Conservation (phyloP, 2,888 invertebrate species). For the Hyposoter dolosus region DNA sequence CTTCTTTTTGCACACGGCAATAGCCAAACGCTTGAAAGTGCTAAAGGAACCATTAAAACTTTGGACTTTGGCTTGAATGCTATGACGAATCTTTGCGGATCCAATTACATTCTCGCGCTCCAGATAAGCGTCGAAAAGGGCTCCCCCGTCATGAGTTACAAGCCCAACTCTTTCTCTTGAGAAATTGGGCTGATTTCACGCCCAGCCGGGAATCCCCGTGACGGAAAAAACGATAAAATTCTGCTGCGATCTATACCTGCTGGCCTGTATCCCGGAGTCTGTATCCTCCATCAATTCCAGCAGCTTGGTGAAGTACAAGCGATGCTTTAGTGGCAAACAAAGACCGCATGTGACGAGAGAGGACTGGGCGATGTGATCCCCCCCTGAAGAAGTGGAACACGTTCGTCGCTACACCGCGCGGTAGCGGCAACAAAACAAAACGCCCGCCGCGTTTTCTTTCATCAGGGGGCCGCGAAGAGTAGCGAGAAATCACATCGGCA, state of each 20-base stretch:
- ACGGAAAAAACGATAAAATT: slow-evolving; percentile 29
- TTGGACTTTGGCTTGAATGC: background rate
- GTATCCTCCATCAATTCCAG: slow-evolving; percentile 31
- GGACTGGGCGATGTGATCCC: background rate
- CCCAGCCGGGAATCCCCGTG: slow-evolving; percentile 24
- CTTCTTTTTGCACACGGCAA: background rate
- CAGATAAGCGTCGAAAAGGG: slow-evolving; percentile 6
- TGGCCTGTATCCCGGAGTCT: background rate
- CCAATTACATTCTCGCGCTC: slow-evolving; percentile 10
- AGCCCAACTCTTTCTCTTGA: slow-evolving; percentile 3
- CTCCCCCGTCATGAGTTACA: background rate
- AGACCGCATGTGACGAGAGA: slow-evolving; percentile 29
- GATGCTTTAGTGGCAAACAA: slow-evolving; percentile 29
- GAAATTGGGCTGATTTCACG: slow-evolving; percentile 58
- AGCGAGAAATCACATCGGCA: slow-evolving; percentile 54
- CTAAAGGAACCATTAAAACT: slow-evolving; percentile 14
- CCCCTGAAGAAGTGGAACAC: slow-evolving; percentile 56
- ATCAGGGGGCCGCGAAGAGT: slow-evolving; percentile 36
- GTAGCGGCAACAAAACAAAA: slow-evolving; percentile 25
- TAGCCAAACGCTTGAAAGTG: background rate
- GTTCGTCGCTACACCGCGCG: slow-evolving; percentile 46
- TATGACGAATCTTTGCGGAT: slow-evolving; percentile 35
- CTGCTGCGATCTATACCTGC: slow-evolving; percentile 16
- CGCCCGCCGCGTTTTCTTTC: slow-evolving; percentile 56
- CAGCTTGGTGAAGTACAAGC: slow-evolving; percentile 16